A percentile compares a stretch with the other conserved stretches of the same genome.
phyloP scores from a whole-genome alignment of 2,888 invertebrate species.

The Dorcus parallelipipedus region DNA sequence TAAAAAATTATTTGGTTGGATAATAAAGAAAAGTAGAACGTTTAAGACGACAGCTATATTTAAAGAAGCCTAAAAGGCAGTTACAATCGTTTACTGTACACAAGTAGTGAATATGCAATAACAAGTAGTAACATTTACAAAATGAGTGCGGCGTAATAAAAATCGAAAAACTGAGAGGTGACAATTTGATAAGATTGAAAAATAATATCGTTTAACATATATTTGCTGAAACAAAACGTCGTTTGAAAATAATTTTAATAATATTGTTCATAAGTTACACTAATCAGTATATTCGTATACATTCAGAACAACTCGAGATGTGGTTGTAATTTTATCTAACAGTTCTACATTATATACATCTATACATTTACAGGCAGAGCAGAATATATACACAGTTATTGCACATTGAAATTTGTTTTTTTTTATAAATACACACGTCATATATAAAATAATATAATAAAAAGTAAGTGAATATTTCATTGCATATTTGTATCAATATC shows the following conservation, averaged over 20 bases:
- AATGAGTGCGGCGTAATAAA: constrained; percentile 2
- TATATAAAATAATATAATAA: constrained; percentile 4
- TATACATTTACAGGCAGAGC: constrained; percentile 47
- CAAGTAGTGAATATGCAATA: constrained; percentile 48
- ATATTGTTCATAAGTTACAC: not conserved
- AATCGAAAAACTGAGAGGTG: too few species aligned
- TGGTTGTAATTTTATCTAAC: constrained; percentile 25
- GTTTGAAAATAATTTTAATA: too few species aligned
- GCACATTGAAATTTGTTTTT: constrained; percentile 39
- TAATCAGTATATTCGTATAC: constrained; percentile 41
- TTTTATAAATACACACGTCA: constrained; percentile 1
- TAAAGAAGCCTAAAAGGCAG: constrained; percentile 48
- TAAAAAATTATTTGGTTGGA: constrained; percentile 2
- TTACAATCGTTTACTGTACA: constrained; percentile 50
- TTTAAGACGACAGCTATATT: constrained; percentile 47
- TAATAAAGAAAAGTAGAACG: constrained; percentile 6
- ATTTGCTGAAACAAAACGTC: too few species aligned
- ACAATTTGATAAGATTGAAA: too few species aligned
- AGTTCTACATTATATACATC: constrained; percentile 41
- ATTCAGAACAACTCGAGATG: constrained; percentile 36
- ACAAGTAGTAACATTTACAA: constrained; percentile 45
- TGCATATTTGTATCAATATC: not conserved
- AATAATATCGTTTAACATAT: too few species aligned
- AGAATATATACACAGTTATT: constrained; percentile 47
- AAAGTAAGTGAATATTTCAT: constrained; percentile 4